Percentiles rank a stretch among this genome's conserved stretches.
Conservation (phyloP, 1,140 invertebrate species). For the Drosophila busckii region DNA sequence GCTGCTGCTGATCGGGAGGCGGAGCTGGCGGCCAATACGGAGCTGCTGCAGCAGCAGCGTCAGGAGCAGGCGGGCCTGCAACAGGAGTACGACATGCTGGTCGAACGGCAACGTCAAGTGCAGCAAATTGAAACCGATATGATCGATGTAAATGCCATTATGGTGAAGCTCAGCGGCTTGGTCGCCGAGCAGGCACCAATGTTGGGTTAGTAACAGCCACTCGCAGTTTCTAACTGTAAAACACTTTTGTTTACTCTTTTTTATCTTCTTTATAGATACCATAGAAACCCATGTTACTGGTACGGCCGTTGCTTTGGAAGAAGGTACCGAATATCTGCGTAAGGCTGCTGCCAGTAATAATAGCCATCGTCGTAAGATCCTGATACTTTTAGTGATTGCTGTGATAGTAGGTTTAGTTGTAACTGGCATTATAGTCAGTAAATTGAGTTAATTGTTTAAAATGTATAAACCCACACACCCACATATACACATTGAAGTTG, state of each 20-base stretch:
- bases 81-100: slow-evolving; percentile 89
- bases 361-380: slow-evolving; percentile 85
- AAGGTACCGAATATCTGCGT: slow-evolving; percentile 86
- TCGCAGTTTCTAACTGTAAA: slow-evolving; percentile 20
- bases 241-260: no score
- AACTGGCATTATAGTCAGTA: slow-evolving; percentile 83
- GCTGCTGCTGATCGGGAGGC: slow-evolving; percentile 78
- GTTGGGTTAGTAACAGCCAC: slow-evolving; percentile 84
- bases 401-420: slow-evolving; percentile 84
- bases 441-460: slow-evolving; percentile 79
- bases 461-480: slow-evolving; percentile 25
- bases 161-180: slow-evolving; percentile 90
- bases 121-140: slow-evolving; percentile 90
- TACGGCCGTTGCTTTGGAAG: slow-evolving; percentile 87
- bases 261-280: slow-evolving; percentile 83
- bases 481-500: slow-evolving; percentile 14
- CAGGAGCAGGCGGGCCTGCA: slow-evolving; percentile 82
- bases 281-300: slow-evolving; percentile 93
- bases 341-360: slow-evolving; percentile 89
- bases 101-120: slow-evolving; percentile 87
- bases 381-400: slow-evolving; percentile 83
- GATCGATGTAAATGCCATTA: slow-evolving; percentile 94
- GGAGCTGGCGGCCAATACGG: slow-evolving; percentile 78
- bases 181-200: slow-evolving; percentile 90
- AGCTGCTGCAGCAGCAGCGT: slow-evolving; percentile 81